These are phyloP conservation scores for Apis mellifera DNA, from an alignment of 1,140 invertebrate species.

Conservation along the genomic window DNA sequence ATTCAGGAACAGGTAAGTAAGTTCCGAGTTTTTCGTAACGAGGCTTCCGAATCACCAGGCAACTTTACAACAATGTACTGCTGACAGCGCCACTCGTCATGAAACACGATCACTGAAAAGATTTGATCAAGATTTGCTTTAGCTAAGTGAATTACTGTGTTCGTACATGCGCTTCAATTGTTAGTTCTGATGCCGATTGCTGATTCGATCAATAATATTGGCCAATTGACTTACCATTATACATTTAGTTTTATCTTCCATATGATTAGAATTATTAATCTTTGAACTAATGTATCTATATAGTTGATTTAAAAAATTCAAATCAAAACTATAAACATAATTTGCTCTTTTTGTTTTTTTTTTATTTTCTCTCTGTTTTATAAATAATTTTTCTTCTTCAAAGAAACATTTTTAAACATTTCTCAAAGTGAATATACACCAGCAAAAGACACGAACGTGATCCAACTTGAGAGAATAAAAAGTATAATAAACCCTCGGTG, in stretches of 20 bases:
- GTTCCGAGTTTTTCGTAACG: constrained; percentile 17
- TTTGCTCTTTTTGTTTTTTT: too few species aligned
- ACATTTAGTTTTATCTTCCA: not conserved
- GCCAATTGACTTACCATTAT: too few species aligned
- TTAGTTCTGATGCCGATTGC: not conserved
- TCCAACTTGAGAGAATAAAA: not conserved
- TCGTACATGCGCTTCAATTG: not conserved
- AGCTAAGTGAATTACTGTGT: constrained; percentile 62
- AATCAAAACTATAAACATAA: too few species aligned
- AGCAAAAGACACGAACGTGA: too few species aligned
- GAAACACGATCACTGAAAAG: constrained; percentile 47
- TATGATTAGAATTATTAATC: not conserved
- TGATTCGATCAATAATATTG: not conserved
- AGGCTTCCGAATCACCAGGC: constrained; percentile 37
- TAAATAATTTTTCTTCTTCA: too few species aligned
- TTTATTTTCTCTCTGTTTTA: too few species aligned
- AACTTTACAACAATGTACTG: constrained; percentile 44
- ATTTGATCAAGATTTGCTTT: not conserved
- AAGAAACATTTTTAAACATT: too few species aligned
- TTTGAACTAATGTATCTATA: not conserved
- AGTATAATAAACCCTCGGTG: not conserved
- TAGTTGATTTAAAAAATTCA: too few species aligned
- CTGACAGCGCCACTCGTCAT: constrained; percentile 36
- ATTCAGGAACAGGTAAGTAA: constrained; percentile 49
- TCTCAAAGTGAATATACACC: too few species aligned